phyloP scores from a whole-genome alignment of 2,797 vertebrate species.

The Simalia tracyae region DNA sequence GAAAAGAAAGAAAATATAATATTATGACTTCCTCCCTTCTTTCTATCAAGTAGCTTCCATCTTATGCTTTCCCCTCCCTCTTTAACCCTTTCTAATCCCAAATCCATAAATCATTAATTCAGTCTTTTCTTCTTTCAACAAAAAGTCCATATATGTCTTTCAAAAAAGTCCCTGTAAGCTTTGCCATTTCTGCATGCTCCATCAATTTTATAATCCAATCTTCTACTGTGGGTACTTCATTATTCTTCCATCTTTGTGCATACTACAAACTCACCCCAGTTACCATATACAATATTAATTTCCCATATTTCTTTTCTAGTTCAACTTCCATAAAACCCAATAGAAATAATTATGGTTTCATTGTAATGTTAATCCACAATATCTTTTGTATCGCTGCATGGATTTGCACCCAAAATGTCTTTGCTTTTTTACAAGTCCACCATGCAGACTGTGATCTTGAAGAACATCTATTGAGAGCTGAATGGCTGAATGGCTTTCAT shows the following conservation, averaged over 20 bases:
- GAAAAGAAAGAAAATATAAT: no score
- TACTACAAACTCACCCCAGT: no score
- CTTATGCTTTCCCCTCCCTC: no score
- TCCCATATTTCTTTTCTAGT: background rate
- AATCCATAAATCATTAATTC: background rate
- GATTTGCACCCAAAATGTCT: background rate
- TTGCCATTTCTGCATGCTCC: background rate
- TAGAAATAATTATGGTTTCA: background rate
- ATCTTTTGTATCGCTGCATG: background rate
- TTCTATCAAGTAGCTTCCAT: no score
- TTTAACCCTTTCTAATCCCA: no score
- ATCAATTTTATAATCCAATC: background rate
- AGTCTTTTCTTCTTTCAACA: background rate
- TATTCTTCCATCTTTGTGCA: no score
- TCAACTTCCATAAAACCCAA: background rate
- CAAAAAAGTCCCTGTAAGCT: background rate
- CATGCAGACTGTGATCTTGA: background rate
- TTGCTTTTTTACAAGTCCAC: background rate
- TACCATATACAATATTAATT: background rate
- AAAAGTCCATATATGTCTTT: background rate
- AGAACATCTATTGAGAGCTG: background rate
- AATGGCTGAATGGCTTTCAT: background rate
- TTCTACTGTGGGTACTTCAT: no score
- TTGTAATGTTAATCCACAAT: background rate
- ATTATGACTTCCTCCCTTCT: no score